Evolutionary conservation across 1,140 invertebrate genomes (phyloP), one percentile per base, ranked within the genome.

Genomic region (Saccostrea echinata): DNA sequence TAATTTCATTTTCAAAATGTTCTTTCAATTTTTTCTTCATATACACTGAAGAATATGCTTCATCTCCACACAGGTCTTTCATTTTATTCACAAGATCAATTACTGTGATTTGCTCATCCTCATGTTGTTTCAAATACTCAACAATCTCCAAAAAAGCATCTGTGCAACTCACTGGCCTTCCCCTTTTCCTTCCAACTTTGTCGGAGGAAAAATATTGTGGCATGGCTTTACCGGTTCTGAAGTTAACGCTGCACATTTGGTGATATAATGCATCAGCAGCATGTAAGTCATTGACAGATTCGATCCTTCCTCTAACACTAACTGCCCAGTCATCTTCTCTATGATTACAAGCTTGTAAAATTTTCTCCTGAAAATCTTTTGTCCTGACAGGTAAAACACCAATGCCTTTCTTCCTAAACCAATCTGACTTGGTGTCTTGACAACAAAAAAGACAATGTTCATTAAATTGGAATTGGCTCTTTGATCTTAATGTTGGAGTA

Each of bases 181-280:
- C 68, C 24, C 9, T 35, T 61, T 76, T 71, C 55, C 9, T 84
- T 9, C n/a, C n/a, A 30, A 12, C 57, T 43, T 68, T 51, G 64
- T 57, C 24, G 53, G n/a, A 30, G 13, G 35, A 9, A 71, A 11
- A 57, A 21, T n/a, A 57, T 51, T 18, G 11, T 30, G 90, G 87
- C 13, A 87, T 86, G 30, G 43, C 18, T 68, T 76, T 87, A 27
- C 27, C 24, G 21, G 87, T 88, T 33, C 84, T 53, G 61, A 91
- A 91, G 64, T 90, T 91, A 9, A 85, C 64, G 57, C 81, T 88
- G 43, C 90, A 90, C 13, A 11, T 12, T 18, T 90, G 80, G 76
- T 90, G 88, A 71, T 90, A 91, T 9, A 88, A 16, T 24, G 90
- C 88, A 85, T 90, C 88, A 13, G 86, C 82, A 24, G 90, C 90